Base-by-base conservation (phyloP, 2,797 vertebrate species). In the Onychomys leucogaster region DNA sequence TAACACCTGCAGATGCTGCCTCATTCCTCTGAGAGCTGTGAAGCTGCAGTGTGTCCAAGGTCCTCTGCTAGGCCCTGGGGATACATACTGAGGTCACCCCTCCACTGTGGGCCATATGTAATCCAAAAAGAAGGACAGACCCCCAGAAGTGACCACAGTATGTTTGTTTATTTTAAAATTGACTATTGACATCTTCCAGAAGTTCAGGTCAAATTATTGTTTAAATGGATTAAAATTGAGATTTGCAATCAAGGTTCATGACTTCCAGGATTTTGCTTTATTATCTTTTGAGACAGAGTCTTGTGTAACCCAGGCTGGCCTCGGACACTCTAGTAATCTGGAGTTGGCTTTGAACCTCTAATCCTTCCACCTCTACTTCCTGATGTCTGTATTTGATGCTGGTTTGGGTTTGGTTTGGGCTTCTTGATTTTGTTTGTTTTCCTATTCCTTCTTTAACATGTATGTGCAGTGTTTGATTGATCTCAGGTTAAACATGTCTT, bases 401-500 rank as follows among this genome's bases (percentile, higher is more conserved):
- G n/a, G 6, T 29, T 17, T 83, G 29, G 41, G 21, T 63, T 75
- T 34, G 7, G 5, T 73, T 88, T 71, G 85, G 34, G 19, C 32
- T 67, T 61, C 8, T 43, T 55, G 52, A 14, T 52, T 55, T 55
- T 16, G 52, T 73, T n/a, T 85, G 32, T 32, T 61, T 77, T 46
- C 46, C 37, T n/a, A 37, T 34, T 65, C 34, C 81, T 67, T 88
- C 34, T 71, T 32, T 76, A 86, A 86, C 59, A 78, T 49, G 61
- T 25, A 89, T 89, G 80, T 91, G 37, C 91, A 91, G 67, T 65
- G 96, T 86, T 91, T 94, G 91, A 96, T 96, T 67, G 82, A 94
- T 91, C 41, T 95, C 81, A 52, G 69, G 87, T 83, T 96, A 97
- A 97, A 98, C 21, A 92, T 32, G 55, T 96, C 85, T 97, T 96